Evolutionary conservation across 2,888 invertebrate genomes (phyloP), one percentile per base, ranked within the genome.

Genomic region (Drosophila meridionalis): DNA sequence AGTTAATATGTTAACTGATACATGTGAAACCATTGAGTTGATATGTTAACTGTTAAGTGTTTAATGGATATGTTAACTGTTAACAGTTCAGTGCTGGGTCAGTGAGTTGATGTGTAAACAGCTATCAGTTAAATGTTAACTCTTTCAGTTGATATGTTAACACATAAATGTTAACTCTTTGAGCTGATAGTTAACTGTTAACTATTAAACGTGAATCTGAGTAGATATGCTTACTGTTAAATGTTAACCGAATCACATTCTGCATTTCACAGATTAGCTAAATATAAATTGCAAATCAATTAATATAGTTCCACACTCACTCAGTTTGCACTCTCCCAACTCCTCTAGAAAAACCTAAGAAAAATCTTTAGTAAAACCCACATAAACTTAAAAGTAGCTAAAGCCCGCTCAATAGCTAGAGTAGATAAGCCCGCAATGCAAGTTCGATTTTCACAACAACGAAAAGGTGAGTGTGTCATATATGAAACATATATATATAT

Each of bases 401-500:
- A 55, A 26, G 36, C 45, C 40, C 52, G 20, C 47, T 47, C 14
- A 38, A 55, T 30, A 53, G 47, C 64, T 80, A 69, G 56, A 32
- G 64, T 76, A 85, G 80, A 67, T 67, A 56, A 58, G 66, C 63
- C 57, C 53, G 11, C 11, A 43, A 12, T 58, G 61, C 57, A 45
- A 62, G 55, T 43, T 63, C 38, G 14, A 61, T 26, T n/a, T 30
- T 38, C 36, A 32, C 43, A 64, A 78, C 78, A 82, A 79, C 78
- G 78, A 82, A 82, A 70, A 64, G 48, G 57, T 66, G 73, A 57
- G 75, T 60, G 61, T 66, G 36, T 38, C 28, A 28, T 40, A 38
- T 28, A 38, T 55, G 28, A 28, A n/a, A 56, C 7, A 42, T 40
- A 56, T 56, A 55, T 42, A 56, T 56, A 56, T 26, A 55, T 12